These are phyloP conservation scores for Phylloscopus trochiloides DNA, from an alignment of 2,113 vertebrate species.

Conservation along the genomic window DNA sequence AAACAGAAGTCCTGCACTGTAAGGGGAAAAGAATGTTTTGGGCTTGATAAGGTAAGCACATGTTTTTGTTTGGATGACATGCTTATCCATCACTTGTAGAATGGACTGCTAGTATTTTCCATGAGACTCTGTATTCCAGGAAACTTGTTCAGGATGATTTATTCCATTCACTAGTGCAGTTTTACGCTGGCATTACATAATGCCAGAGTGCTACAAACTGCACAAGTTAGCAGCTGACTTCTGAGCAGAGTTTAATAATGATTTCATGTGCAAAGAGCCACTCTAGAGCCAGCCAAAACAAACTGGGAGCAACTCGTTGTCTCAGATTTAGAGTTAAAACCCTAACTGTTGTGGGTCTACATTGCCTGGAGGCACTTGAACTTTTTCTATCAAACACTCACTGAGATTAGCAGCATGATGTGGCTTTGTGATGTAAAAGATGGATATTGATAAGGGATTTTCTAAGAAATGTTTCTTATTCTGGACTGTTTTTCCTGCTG, in stretches of 20 bases:
- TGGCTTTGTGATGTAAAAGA: neutral
- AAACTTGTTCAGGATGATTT: neutral
- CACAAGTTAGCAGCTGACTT: neutral
- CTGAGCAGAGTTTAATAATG: neutral
- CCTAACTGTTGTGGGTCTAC: neutral
- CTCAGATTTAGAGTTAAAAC: slow-evolving; percentile 5
- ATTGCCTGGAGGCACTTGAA: neutral
- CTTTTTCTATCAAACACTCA: neutral
- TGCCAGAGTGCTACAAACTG: neutral
- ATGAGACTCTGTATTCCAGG: neutral
- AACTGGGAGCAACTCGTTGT: neutral
- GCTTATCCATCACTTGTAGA: neutral
- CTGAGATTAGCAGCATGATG: neutral
- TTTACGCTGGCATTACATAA: neutral
- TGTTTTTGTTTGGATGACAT: neutral
- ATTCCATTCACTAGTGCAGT: neutral
- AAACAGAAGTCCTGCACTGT: neutral
- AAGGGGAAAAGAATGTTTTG: neutral
- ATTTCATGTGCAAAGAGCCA: neutral
- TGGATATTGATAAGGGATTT: neutral
- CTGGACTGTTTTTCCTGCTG: neutral
- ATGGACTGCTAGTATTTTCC: neutral
- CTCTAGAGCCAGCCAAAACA: neutral
- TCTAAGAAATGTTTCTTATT: neutral
- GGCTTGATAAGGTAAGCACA: neutral